Evolutionary conservation across 2,888 invertebrate species (phyloP), one percentile per base, ranked within the genome.

Genomic region (Pandemis corylana): DNA sequence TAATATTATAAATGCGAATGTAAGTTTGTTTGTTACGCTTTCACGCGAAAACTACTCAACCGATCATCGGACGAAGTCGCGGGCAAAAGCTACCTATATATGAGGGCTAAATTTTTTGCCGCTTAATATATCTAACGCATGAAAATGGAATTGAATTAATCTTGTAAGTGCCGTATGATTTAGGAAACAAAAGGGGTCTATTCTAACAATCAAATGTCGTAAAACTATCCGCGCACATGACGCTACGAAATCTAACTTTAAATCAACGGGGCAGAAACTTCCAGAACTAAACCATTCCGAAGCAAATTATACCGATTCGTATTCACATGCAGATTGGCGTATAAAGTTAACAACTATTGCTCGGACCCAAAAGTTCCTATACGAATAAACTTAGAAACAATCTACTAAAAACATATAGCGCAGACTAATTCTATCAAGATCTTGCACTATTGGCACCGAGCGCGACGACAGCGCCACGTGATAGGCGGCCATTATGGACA

Each of bases 351-450:
- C 68, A 28, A 65, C 20, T 49, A 59, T 59, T 59, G 61, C 36
- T 53, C 28, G 68, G 41, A 73, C 73, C 72, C 73, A 13, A 46
- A 73, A 73, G 12, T 73, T 73, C 28, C 63, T 36, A 41, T 44
- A 49, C 46, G 65, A 65, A 64, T 64, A 62, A 63, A 73, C 73
- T 68, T 68, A 64, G 64, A 68, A 73, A 73, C 73, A 73, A 68
- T 73, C 68, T 64, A 64, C 64, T 64, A 68, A 73, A 73, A 73
- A 73, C 73, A 68, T 64, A 64, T 20, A 13, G n/a, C 20, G 20
- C 49, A 73, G 64, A 65, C 0, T 42, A 51, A 7, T 46, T 28
- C 20, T 1, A 7, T n/a, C 36, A 65, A 73, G 68, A 59, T 49
- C 13, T 9, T 59, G 49, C 68, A 68, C 41, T n/a, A n/a, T n/a